Evolutionary conservation across 2,113 vertebrate genomes (phyloP).

Genomic region (Gobiocypris rarus): DNA sequence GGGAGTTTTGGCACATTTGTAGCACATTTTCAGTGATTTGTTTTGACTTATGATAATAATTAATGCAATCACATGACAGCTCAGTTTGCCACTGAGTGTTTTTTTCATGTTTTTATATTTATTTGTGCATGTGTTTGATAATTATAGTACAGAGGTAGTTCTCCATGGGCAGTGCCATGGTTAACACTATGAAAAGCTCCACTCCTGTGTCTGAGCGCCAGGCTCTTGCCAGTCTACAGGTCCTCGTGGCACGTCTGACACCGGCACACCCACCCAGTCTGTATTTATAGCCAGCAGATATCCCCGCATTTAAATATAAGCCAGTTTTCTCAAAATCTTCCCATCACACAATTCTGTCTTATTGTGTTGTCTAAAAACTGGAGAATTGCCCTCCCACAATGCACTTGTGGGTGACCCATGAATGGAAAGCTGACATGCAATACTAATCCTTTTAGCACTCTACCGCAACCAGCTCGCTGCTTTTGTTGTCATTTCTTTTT

Average conservation of each 20-base stretch:
- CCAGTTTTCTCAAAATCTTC: conserved; percentile 14
- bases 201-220: background rate
- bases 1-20: too few relatives aligned
- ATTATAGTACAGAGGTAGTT: background rate
- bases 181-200: background rate
- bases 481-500: conserved; percentile 2
- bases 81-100: background rate
- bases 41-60: background rate
- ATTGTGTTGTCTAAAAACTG: conserved; percentile 25
- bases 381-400: conserved; percentile 39
- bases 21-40: background rate
- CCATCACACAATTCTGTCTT: conserved; percentile 11
- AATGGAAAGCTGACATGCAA: conserved; percentile 9
- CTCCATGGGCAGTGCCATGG: background rate
- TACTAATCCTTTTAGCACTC: conserved; percentile 44
- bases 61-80: background rate
- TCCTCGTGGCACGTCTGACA: background rate
- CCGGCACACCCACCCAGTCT: background rate
- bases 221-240: conserved; percentile 9
- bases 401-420: conserved; percentile 40
- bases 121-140: conserved; percentile 3
- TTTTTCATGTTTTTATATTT: background rate
- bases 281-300: background rate
- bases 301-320: background rate
- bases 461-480: background rate